Evolutionary conservation across 2,113 vertebrate species (phyloP).

Genomic region (Hymenochirus boettgeri): DNA sequence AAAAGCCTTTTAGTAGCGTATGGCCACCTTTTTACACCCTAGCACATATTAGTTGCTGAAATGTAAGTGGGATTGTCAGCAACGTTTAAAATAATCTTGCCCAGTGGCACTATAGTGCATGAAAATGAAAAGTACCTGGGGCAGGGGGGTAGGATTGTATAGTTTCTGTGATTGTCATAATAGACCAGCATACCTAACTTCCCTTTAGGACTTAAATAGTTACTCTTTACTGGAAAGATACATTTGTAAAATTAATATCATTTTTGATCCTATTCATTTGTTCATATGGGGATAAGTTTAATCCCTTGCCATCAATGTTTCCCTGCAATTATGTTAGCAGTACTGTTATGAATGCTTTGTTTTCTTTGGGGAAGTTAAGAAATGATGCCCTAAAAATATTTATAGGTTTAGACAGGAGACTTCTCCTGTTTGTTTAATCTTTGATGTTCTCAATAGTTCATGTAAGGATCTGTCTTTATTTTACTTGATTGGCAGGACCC

Average conservation of each 20-base stretch:
- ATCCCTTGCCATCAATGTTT: constrained; percentile 40
- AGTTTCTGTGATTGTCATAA: not conserved
- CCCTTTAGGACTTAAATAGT: no score
- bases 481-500: constrained; percentile 60
- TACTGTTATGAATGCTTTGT: constrained; percentile 45
- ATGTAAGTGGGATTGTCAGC: no score
- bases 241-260: not conserved
- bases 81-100: no score
- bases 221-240: not conserved
- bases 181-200: no score
- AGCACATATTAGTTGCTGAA: no score
- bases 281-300: not conserved
- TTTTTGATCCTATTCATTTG: not conserved
- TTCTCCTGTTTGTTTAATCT: constrained; percentile 52
- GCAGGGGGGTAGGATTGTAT: not conserved
- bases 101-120: no score
- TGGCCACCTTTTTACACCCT: no score
- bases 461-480: constrained; percentile 61
- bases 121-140: no score
- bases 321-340: constrained; percentile 51
- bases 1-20: no score
- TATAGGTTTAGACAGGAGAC: constrained; percentile 49
- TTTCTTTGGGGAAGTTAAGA: constrained; percentile 50
- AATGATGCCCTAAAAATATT: constrained; percentile 54
- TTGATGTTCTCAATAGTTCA: constrained; percentile 58